Evolutionary conservation across 2,113 vertebrate species (phyloP), one percentile per base, ranked within the genome.

Genomic region (Pterocles gutturalis): DNA sequence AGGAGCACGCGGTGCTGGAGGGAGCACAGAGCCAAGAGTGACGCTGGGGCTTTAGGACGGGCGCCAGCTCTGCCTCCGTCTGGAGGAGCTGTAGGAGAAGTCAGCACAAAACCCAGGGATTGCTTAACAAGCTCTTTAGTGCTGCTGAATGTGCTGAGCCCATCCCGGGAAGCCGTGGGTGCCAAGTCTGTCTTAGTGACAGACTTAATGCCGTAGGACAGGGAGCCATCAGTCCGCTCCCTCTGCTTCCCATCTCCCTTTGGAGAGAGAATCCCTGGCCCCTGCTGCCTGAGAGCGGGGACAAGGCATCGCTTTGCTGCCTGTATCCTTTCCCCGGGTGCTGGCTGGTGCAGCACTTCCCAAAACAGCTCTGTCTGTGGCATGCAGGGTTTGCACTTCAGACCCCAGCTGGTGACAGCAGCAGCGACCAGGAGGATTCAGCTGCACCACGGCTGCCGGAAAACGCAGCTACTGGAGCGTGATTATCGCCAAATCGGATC

Each of bases 161-260:
- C 83, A 48, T 7, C 15, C 70, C 0, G 72, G 65, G 67, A 26
- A 41, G 66, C 78, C 4, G 0, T 0, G 34, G 53, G 33, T 2
- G 21, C 91, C 81, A 25, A 55, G 69, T 0, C 57, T 25, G 7
- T 5, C 2, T 5, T 17, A 13, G 46, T 3, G 10, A 21, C 0
- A 5, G 53, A 4, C 54, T 4, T 13, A 1, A 2, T 7, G 3
- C 45, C 0, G 0, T 1, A 0, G 73, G 58, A 46, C 6, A 2
- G 51, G 67, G 88, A 79, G 49, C 49, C 8, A 0, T 8, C 5
- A 0, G 38, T 1, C 31, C 2, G 3, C 34, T 89, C 53, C 60
- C 46, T 51, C 46, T 16, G 57, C 90, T 60, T 25, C 87, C 57
- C n/a, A 0, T 0, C 45, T 13, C 13, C 36, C n/a, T 8, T 18